These are phyloP conservation scores for Rhinogobio ventralis DNA, from an alignment of 2,797 vertebrate genomes.

Conservation along the genomic window DNA sequence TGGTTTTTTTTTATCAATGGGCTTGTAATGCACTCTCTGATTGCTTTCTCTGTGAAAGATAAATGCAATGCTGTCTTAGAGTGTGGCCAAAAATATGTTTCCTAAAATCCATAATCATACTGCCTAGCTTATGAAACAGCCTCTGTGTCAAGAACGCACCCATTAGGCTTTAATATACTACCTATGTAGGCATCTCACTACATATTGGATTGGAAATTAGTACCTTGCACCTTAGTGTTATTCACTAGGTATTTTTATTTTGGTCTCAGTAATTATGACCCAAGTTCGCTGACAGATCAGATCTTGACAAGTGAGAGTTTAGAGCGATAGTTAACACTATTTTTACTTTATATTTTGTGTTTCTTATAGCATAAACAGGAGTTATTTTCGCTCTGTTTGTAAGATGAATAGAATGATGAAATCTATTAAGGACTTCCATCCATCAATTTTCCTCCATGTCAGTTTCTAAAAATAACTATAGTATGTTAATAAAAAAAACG, in stretches of 20 bases:
- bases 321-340: background rate
- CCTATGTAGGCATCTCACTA: background rate
- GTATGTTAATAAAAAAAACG: background rate
- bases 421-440: background rate
- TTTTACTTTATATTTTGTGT: background rate
- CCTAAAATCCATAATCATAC: background rate
- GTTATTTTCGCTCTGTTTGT: background rate
- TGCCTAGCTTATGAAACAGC: background rate
- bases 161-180: background rate
- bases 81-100: background rate
- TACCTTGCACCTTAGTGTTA: background rate
- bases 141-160: background rate
- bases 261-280: background rate
- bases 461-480: conserved; percentile 14
- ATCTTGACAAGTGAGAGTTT: background rate
- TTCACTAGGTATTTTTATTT: background rate
- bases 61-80: background rate
- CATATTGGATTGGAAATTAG: background rate
- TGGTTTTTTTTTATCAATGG: background rate
- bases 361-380: background rate
- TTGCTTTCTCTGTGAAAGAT: background rate
- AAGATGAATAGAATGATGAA: background rate
- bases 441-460: background rate
- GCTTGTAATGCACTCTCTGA: background rate
- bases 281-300: background rate